Conservation (phyloP, 2,113 vertebrate genomes). For the Xiphophorus maculatus region DNA sequence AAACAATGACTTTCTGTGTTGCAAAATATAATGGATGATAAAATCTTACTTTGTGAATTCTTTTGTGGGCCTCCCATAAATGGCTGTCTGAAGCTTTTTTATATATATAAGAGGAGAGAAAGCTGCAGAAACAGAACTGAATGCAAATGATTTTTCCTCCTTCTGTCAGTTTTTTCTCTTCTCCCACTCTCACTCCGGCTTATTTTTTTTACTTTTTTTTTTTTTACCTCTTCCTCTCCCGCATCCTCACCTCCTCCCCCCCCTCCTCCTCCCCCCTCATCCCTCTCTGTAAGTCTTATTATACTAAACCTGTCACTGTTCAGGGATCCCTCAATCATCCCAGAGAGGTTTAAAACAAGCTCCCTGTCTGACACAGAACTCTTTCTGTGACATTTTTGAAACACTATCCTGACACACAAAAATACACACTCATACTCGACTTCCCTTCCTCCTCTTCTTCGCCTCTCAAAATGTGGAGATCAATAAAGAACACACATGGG, state of each 20-base stretch:
- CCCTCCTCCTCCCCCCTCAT: neutral
- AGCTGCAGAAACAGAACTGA: constrained; percentile 42
- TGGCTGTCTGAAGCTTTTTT: neutral
- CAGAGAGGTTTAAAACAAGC: constrained; percentile 40
- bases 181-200: constrained; percentile 41
- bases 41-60: neutral
- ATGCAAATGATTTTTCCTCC: constrained; percentile 53
- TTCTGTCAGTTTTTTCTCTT: constrained; percentile 31
- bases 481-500: constrained; percentile 33
- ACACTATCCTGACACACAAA: constrained; percentile 19
- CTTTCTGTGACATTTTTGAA: constrained; percentile 41
- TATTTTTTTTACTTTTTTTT: neutral
- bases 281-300: constrained; percentile 38
- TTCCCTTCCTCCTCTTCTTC: constrained; percentile 1
- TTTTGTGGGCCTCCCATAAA: constrained; percentile 5
- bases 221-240: constrained; percentile 9
- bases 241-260: constrained; percentile 36
- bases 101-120: constrained; percentile 18
- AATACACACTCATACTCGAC: neutral
- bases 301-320: constrained; percentile 59
- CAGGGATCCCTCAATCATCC: constrained; percentile 58
- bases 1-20: neutral
- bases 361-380: constrained; percentile 29
- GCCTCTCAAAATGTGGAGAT: constrained; percentile 28
- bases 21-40: neutral